Evolutionary conservation across 35 echinoderm and acorn worm species (phyloP).

Genomic region (Apostichopus parvimensis): DNA sequence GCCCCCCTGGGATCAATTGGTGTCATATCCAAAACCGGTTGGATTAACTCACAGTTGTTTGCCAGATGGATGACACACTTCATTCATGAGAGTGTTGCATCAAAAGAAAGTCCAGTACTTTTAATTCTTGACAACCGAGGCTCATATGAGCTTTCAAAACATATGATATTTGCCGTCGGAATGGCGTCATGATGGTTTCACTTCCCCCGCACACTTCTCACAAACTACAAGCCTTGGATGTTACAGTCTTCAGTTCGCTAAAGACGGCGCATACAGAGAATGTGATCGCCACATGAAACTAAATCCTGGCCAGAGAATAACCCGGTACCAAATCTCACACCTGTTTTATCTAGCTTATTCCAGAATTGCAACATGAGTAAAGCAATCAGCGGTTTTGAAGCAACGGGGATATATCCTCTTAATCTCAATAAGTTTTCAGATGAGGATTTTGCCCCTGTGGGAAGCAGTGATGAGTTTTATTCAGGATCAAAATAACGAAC

Average conservation of each 20-base stretch:
- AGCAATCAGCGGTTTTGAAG: not conserved
- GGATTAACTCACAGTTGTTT: not conserved
- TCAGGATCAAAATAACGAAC: not conserved
- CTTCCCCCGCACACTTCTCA: not conserved
- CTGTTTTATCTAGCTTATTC: not conserved
- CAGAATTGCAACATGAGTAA: not conserved
- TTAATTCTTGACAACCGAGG: too few relatives aligned
- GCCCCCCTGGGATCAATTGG: conserved; percentile 16
- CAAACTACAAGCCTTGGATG: not conserved
- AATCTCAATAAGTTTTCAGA: not conserved
- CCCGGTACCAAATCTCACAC: not conserved
- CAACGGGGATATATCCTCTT: conserved; percentile 1
- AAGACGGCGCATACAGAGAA: not conserved
- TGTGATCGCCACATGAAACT: conserved; percentile 3
- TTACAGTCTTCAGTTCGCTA: not conserved
- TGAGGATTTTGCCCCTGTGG: not conserved
- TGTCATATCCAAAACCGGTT: not conserved
- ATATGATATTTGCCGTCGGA: too few relatives aligned
- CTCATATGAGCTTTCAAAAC: too few relatives aligned
- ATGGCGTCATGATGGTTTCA: too few relatives aligned
- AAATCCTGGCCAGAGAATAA: conserved; percentile 7
- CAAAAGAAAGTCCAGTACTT: too few relatives aligned
- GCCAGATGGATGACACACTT: too few relatives aligned
- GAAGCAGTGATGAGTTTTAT: conserved; percentile 29
- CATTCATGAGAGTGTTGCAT: too few relatives aligned